Evolutionary conservation across 2,888 invertebrate species (phyloP).

Genomic region (Phyto melanocephala): DNA sequence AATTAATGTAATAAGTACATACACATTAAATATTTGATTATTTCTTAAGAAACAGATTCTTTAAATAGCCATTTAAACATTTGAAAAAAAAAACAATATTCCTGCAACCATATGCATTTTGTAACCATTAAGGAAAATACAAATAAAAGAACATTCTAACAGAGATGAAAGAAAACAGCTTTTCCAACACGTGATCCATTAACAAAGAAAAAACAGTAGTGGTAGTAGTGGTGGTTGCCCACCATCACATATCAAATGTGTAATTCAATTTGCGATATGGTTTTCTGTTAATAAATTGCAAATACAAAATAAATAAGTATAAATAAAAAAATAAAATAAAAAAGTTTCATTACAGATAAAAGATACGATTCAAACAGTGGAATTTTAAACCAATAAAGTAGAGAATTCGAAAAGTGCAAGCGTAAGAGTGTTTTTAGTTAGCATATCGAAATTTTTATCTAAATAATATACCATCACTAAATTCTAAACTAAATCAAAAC

Average conservation of each 20-base stretch:
- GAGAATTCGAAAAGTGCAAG: too few species aligned
- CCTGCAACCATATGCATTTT: background rate
- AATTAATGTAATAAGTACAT: too few species aligned
- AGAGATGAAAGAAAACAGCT: background rate
- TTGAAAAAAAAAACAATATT: background rate
- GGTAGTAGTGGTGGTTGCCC: background rate
- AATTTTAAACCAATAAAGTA: too few species aligned
- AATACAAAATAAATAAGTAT: background rate
- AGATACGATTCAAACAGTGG: background rate
- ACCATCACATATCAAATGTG: slow-evolving; percentile 39
- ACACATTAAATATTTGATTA: too few species aligned
- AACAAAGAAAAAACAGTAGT: background rate
- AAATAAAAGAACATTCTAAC: background rate
- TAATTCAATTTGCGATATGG: slow-evolving; percentile 57
- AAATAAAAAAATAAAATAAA: background rate
- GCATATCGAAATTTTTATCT: too few species aligned
- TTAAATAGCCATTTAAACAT: background rate
- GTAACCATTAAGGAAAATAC: background rate
- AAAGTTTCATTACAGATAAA: background rate
- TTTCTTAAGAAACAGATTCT: background rate
- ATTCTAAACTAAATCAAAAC: too few species aligned
- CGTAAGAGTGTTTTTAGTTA: too few species aligned
- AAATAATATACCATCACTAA: too few species aligned
- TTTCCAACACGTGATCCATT: background rate
- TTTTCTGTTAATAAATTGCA: slow-evolving; percentile 34